phyloP scores from a whole-genome alignment of 2,888 invertebrate genomes.

The Rhopalosiphum nymphaeae region DNA sequence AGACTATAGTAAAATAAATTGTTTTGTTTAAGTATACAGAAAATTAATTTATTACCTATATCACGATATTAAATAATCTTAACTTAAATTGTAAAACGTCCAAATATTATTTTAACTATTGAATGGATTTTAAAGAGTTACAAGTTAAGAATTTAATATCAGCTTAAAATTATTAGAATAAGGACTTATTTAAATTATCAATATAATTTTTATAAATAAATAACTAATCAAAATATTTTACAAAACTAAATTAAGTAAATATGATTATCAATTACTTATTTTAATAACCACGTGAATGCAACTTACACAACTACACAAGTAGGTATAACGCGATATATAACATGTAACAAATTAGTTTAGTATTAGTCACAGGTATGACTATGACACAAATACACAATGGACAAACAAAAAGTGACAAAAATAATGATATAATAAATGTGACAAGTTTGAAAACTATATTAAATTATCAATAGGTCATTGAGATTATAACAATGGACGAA shows the following conservation, averaged over 20 bases:
- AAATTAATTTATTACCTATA: neutral
- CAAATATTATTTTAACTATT: neutral
- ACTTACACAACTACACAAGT: neutral
- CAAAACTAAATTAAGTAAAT: neutral
- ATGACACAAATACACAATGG: neutral
- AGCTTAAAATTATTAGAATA: neutral
- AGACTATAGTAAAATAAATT: neutral
- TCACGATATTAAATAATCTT: neutral
- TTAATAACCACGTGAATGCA: neutral
- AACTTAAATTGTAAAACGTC: neutral
- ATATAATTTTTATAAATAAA: neutral
- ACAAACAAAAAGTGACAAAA: neutral
- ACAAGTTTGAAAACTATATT: constrained; percentile 24
- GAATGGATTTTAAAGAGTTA: neutral
- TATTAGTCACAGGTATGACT: constrained; percentile 23
- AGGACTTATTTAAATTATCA: neutral
- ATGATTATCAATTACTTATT: neutral
- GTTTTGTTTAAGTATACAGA: neutral
- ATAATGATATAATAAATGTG: neutral
- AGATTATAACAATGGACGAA: constrained; percentile 20
- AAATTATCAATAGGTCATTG: constrained; percentile 11
- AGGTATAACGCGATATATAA: neutral
- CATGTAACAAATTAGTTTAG: constrained; percentile 7
- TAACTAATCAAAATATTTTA: neutral
- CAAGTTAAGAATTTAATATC: neutral